These are phyloP conservation scores for Gerris lacustris DNA, from an alignment of 2,888 invertebrate genomes.

Conservation along the genomic window DNA sequence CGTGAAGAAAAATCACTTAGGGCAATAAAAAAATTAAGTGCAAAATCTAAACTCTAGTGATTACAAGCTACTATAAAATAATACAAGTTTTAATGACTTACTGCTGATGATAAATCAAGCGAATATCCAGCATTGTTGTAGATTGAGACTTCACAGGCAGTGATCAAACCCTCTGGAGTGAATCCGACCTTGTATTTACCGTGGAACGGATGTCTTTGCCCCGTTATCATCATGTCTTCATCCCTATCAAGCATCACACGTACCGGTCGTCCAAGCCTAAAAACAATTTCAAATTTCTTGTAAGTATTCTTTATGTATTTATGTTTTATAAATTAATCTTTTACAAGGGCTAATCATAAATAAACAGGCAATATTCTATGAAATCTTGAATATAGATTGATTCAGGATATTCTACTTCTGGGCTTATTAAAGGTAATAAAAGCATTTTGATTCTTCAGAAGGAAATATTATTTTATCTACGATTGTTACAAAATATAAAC, in stretches of 20 bases:
- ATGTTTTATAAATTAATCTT: too few species aligned
- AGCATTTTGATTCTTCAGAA: too few species aligned
- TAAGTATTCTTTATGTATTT: not conserved
- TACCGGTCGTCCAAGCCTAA: conserved; percentile 62
- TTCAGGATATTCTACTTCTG: too few species aligned
- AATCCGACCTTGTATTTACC: conserved; percentile 70
- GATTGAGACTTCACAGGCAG: conserved; percentile 56
- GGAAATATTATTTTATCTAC: too few species aligned
- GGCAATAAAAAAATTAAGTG: too few species aligned
- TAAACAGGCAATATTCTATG: not conserved
- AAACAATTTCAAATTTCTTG: conserved; percentile 10
- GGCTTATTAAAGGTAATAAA: too few species aligned
- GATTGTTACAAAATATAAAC: too few species aligned
- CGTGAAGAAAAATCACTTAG: too few species aligned
- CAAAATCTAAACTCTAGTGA: too few species aligned
- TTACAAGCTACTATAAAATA: too few species aligned
- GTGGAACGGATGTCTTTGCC: conserved; percentile 79
- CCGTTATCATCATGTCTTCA: conserved; percentile 85
- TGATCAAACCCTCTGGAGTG: conserved; percentile 58
- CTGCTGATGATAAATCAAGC: conserved; percentile 63
- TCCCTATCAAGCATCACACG: conserved; percentile 82
- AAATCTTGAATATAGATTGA: too few species aligned
- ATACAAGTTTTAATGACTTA: conserved; percentile 37
- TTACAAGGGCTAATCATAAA: conserved; percentile 1
- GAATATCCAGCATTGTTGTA: conserved; percentile 77